phyloP scores from a whole-genome alignment of 2,113 vertebrate species.

The Trachemys scripta region DNA sequence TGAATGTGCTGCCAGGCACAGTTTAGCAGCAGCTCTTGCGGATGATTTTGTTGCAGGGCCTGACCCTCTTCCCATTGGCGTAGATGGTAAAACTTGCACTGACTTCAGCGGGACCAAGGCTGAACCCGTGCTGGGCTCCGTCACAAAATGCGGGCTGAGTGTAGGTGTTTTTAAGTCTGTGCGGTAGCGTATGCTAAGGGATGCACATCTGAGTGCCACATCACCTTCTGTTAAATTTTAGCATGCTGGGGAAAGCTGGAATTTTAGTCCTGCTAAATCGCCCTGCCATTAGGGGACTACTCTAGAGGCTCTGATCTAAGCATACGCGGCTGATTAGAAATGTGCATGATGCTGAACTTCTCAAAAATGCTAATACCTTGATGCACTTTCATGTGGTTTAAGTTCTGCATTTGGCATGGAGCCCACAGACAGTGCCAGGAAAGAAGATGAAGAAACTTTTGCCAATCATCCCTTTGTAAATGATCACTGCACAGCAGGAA shows the following conservation, averaged over 20 bases:
- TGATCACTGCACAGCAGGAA: conserved; percentile 62
- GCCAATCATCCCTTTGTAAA: conserved; percentile 65
- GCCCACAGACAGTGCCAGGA: conserved; percentile 49
- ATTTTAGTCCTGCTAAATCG: conserved; percentile 40
- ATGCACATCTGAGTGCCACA: neutral
- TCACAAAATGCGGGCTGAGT: neutral
- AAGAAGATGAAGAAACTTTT: conserved; percentile 58
- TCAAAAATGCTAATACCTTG: conserved; percentile 63
- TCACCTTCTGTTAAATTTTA: neutral
- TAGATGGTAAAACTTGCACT: neutral
- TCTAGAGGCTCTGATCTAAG: conserved; percentile 45
- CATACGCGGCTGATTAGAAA: conserved; percentile 62
- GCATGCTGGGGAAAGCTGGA: neutral
- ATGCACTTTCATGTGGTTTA: conserved; percentile 71
- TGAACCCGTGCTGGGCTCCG: neutral
- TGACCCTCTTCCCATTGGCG: neutral
- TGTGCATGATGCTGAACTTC: conserved; percentile 54
- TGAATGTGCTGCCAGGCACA: neutral
- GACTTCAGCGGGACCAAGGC: neutral
- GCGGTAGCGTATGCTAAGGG: neutral
- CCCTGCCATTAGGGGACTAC: conserved; percentile 10
- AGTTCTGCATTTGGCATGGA: conserved; percentile 50
- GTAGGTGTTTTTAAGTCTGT: neutral
- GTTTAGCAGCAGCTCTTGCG: neutral
- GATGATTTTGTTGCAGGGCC: neutral